Percentiles rank a stretch among this genome's conserved stretches.
These are phyloP conservation scores for Corynorhinus townsendii DNA, from an alignment of 2,113 vertebrate genomes.

Conservation along the genomic window DNA sequence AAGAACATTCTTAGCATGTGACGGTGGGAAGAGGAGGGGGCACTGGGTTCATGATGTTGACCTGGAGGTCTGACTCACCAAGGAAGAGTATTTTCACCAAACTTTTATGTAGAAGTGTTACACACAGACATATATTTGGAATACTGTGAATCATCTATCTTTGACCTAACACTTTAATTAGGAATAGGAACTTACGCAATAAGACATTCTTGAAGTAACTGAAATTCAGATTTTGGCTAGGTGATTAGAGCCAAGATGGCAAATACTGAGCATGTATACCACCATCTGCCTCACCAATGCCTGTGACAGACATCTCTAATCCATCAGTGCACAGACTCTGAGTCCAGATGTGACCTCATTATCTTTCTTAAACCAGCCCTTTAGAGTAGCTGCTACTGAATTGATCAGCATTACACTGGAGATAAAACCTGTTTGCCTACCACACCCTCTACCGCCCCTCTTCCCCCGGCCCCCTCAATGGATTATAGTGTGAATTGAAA, in stretches of 20 bases:
- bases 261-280: rapidly evolving
- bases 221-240: not conserved
- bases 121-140: not conserved
- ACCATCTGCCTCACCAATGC: not conserved
- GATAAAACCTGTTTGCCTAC: not conserved
- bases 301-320: not conserved
- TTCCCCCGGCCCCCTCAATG: rapidly evolving
- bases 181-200: not conserved
- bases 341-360: not conserved
- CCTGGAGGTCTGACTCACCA: not conserved
- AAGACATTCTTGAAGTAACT: not conserved
- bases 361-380: not conserved
- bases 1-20: not conserved
- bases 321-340: not conserved
- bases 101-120: not conserved
- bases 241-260: not conserved
- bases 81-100: not conserved
- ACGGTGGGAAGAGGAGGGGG: not conserved
- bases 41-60: not conserved
- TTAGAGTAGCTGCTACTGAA: not conserved
- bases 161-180: not conserved
- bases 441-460: rapidly evolving
- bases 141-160: not conserved
- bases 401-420: not conserved
- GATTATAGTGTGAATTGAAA: not conserved